Evolutionary conservation across 2,113 vertebrate species (phyloP), one percentile per base, ranked within the genome.

Genomic region (Apistogramma diplotaenia): DNA sequence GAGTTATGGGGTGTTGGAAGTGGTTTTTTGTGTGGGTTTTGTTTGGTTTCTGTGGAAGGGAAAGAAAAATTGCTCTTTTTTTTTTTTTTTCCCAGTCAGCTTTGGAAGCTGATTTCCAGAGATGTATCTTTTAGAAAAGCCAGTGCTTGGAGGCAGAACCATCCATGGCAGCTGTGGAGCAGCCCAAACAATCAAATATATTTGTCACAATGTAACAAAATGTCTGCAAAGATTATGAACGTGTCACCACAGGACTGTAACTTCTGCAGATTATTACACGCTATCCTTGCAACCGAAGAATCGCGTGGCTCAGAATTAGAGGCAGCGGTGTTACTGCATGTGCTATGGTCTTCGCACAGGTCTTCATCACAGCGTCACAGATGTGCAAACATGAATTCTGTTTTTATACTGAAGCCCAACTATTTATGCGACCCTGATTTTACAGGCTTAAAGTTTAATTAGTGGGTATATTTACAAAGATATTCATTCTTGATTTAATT

Each of bases 371-470:
- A 25, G 46, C 77, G 72, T 80, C 81, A 87, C 7, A 74, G 46
- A 33, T 77, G 82, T 82, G 51, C 78, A 67, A 86, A 87, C 74
- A 84, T 40, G 53, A n/a, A 81, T 67, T 23, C 46, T 33, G 35
- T 78, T 70, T 65, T 80, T 56, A 57, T 62, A 55, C 43, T 21
- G 37, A 12, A 49, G 53, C 55, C 75, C 80, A 83, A 77, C 31
- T 79, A 59, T 84, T 81, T 40, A 33, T 60, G 60, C 43, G 54
- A 76, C 31, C 60, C 49, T 85, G 78, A 79, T 82, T 88, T 81
- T 40, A 11, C 70, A 21, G 49, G 79, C 57, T 86, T 83, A 57
- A 81, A 75, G 65, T 79, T 82, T 92, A 87, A 93, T 92, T 93
- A 87, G 56, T 54, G 27, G 23, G 57, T 70, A 70, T 88, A 89